Conservation (phyloP, 1,140 invertebrate species). For the Dreissena polymorpha region DNA sequence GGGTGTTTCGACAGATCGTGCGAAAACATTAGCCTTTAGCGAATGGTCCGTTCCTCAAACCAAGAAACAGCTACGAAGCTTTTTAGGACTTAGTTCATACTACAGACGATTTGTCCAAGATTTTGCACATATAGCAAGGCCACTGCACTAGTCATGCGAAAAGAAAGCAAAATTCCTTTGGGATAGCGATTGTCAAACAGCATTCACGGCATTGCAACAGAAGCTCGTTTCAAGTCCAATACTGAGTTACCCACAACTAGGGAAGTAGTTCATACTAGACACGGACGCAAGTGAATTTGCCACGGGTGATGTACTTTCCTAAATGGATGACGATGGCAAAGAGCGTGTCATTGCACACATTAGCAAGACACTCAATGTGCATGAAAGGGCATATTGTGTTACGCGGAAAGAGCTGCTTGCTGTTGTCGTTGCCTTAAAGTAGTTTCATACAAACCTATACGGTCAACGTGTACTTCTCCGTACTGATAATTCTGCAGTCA, state of each 20-base stretch:
- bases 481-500: constrained; percentile 60
- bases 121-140: constrained; percentile 21
- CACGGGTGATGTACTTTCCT: constrained; percentile 67
- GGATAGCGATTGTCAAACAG: constrained; percentile 43
- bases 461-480: constrained; percentile 55
- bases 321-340: constrained; percentile 55
- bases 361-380: constrained; percentile 51
- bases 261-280: constrained; percentile 58
- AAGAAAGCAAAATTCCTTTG: constrained; percentile 52
- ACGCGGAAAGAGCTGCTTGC: constrained; percentile 19
- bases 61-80: not conserved
- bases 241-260: constrained; percentile 40
- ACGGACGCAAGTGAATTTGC: constrained; percentile 62
- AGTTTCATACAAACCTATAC: constrained; percentile 58
- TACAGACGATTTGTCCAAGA: constrained; percentile 19
- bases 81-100: constrained; percentile 7
- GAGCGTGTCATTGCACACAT: constrained; percentile 60
- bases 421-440: not conserved
- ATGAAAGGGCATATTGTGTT: constrained; percentile 80
- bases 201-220: constrained; percentile 42
- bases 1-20: too few relatives aligned
- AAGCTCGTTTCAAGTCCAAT: constrained; percentile 45
- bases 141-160: constrained; percentile 19
- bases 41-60: not conserved
- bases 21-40: constrained; percentile 22